Evolutionary conservation across 2,888 invertebrate species (phyloP).

Genomic region (Antitype chi): DNA sequence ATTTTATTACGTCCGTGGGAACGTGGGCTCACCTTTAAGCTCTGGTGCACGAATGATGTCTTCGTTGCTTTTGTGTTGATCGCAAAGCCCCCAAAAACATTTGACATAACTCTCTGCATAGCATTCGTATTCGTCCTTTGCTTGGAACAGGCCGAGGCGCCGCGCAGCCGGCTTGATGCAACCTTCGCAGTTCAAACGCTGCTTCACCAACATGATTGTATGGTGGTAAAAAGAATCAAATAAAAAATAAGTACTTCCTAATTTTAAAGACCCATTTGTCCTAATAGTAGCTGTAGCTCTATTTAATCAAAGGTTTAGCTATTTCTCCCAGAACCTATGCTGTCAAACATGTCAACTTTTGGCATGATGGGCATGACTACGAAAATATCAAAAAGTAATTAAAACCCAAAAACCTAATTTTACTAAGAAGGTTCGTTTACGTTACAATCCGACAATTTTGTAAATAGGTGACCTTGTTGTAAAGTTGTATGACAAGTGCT

Average conservation of each 20-base stretch:
- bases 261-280: constrained; percentile 55
- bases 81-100: constrained; percentile 85
- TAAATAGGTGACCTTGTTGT: too few species aligned
- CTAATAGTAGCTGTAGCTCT: too few species aligned
- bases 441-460: too few species aligned
- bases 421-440: constrained; percentile 25
- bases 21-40: constrained; percentile 37
- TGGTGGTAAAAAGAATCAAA: constrained; percentile 20
- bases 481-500: too few species aligned
- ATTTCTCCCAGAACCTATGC: background rate
- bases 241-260: constrained; percentile 44
- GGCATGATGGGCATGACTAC: constrained; percentile 10
- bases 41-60: constrained; percentile 59
- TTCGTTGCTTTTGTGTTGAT: constrained; percentile 77
- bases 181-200: constrained; percentile 70
- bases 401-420: background rate
- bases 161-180: constrained; percentile 76
- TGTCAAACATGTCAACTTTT: constrained; percentile 40
- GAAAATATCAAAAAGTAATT: background rate
- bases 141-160: constrained; percentile 76
- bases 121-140: constrained; percentile 80
- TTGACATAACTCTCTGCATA: constrained; percentile 83
- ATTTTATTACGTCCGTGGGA: too few species aligned
- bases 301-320: too few species aligned
- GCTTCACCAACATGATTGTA: constrained; percentile 68